Conservation (phyloP, 2,888 invertebrate genomes). For the Sthenelais limicola region DNA sequence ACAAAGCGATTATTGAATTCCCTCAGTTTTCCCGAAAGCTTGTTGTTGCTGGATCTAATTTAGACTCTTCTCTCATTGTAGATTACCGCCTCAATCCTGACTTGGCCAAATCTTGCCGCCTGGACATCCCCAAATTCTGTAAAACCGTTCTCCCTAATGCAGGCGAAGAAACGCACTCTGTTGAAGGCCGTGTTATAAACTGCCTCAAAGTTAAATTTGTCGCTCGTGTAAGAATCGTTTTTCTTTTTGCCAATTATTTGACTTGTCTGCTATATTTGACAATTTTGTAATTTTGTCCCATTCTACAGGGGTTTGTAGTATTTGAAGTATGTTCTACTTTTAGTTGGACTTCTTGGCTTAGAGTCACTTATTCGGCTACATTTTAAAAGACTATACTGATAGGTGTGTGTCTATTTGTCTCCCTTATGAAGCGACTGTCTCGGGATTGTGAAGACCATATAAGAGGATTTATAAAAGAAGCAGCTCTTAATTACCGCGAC, state of each 20-base stretch:
- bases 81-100: conserved; percentile 92
- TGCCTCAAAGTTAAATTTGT: conserved; percentile 80
- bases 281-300: too few relatives aligned
- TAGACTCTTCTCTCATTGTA: conserved; percentile 2
- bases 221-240: conserved; percentile 55
- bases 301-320: too few relatives aligned
- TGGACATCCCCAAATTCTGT: conserved; percentile 86
- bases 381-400: too few relatives aligned
- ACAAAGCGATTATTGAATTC: too few relatives aligned
- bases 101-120: conserved; percentile 84
- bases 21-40: too few relatives aligned
- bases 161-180: conserved; percentile 72
- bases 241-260: too few relatives aligned
- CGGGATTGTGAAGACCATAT: conserved; percentile 87
- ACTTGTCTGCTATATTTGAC: too few relatives aligned
- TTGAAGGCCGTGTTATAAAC: conserved; percentile 87
- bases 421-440: conserved; percentile 74
- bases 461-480: conserved; percentile 85
- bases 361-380: too few relatives aligned
- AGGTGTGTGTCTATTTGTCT: background rate
- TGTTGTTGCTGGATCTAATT: background rate
- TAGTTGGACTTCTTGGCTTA: too few relatives aligned
- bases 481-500: conserved; percentile 90
- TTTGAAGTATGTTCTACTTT: too few relatives aligned
- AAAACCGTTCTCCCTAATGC: conserved; percentile 48